Conservation (phyloP, 2,797 vertebrate species). For the Triplophysa bombifrons region DNA sequence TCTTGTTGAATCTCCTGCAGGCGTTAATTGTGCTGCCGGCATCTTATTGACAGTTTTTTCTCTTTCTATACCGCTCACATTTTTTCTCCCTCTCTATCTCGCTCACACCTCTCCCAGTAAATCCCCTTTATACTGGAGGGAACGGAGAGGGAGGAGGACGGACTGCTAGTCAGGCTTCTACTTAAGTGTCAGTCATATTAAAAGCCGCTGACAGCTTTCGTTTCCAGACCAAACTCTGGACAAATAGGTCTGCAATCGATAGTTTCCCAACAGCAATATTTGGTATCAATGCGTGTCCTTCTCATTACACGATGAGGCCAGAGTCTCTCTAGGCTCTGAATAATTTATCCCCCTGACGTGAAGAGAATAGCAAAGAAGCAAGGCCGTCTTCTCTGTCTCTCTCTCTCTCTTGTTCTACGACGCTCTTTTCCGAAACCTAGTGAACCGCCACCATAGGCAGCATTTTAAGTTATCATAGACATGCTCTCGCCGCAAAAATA, state of each 20-base stretch:
- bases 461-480: conserved; percentile 20
- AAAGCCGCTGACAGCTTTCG: conserved; percentile 65
- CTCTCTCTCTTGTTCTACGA: conserved; percentile 49
- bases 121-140: conserved; percentile 42
- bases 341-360: conserved; percentile 77
- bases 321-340: conserved; percentile 76
- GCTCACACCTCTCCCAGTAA: conserved; percentile 38
- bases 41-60: conserved; percentile 46
- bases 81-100: conserved; percentile 13
- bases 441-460: conserved; percentile 21
- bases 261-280: conserved; percentile 83
- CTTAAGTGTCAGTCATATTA: conserved; percentile 65
- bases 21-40: conserved; percentile 41
- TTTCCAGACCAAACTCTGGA: conserved; percentile 74
- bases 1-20: conserved; percentile 37
- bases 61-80: conserved; percentile 22
- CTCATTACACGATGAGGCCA: conserved; percentile 81
- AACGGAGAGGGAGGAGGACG: conserved; percentile 19
- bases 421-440: conserved; percentile 37
- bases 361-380: conserved; percentile 66
- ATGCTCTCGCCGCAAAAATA: background rate
- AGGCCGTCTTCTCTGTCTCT: conserved; percentile 58
- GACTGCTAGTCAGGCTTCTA: conserved; percentile 40
- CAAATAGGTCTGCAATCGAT: conserved; percentile 79
- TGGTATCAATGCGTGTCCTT: conserved; percentile 82